These are phyloP conservation scores for Trinorchestia longiramus DNA, from an alignment of 1,140 invertebrate genomes.

Conservation along the genomic window DNA sequence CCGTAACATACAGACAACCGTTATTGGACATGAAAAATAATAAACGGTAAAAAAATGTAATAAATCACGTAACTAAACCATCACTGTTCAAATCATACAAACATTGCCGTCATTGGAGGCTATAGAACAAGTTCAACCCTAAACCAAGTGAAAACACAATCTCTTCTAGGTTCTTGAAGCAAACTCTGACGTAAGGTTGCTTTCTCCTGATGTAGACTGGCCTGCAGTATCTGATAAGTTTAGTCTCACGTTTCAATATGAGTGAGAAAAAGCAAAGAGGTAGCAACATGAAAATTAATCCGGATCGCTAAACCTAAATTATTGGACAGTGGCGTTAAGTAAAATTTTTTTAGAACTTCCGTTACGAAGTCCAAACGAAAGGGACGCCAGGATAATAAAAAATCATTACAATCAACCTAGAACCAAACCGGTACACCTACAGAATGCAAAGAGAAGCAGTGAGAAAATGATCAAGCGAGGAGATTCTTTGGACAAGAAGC, in stretches of 20 bases:
- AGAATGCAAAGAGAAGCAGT: background rate
- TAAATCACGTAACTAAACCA: background rate
- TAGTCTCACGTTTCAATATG: background rate
- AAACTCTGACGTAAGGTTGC: background rate
- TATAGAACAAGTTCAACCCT: background rate
- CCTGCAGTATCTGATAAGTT: background rate
- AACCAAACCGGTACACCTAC: background rate
- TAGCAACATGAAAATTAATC: background rate
- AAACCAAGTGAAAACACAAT: background rate
- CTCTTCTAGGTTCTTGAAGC: background rate
- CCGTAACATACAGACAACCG: background rate
- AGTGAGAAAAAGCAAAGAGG: background rate
- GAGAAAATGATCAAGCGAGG: background rate
- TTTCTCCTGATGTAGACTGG: background rate
- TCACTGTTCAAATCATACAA: background rate
- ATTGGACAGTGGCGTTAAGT: background rate
- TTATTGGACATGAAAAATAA: background rate
- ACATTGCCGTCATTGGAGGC: too few relatives aligned
- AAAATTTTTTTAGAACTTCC: background rate
- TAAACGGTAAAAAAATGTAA: background rate
- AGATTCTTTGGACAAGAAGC: background rate
- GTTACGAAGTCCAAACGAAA: background rate
- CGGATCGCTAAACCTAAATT: background rate
- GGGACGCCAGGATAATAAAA: background rate
- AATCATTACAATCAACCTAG: background rate